A percentile compares a stretch with the other conserved stretches of the same genome.
Conservation (phyloP, 2,113 vertebrate species). For the Syrmaticus mikado region DNA sequence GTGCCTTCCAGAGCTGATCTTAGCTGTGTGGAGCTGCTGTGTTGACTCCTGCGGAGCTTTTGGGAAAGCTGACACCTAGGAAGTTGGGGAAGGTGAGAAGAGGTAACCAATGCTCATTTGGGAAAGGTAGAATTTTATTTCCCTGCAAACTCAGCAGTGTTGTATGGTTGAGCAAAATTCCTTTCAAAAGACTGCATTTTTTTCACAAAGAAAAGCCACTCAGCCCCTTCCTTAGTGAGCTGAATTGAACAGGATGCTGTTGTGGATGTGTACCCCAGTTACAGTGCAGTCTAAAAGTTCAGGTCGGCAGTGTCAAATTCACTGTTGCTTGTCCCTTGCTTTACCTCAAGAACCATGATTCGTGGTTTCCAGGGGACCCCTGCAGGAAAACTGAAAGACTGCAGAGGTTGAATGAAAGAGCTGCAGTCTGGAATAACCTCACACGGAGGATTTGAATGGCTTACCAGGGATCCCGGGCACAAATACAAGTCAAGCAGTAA, state of each 20-base stretch:
- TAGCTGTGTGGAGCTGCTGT: not conserved
- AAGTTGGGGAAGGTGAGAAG: not conserved
- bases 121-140: not conserved
- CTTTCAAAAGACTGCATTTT: not conserved
- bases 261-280: fast-evolving
- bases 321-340: not conserved
- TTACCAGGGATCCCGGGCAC: not conserved
- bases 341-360: not conserved
- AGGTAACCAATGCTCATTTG: not conserved
- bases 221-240: not conserved
- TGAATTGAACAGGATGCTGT: not conserved
- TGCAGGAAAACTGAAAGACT: not conserved
- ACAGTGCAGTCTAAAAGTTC: too few species aligned
- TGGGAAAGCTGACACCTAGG: not conserved
- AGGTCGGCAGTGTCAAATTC: not conserved
- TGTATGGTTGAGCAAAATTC: not conserved
- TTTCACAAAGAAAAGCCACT: not conserved
- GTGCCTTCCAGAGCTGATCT: not conserved
- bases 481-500: not conserved
- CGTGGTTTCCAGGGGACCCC: not conserved
- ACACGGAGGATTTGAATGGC: fast-evolving
- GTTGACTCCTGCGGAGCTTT: not conserved
- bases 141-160: not conserved
- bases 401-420: not conserved
- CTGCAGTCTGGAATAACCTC: not conserved